Evolutionary conservation across 2,797 vertebrate species (phyloP).

Genomic region (Halcyon leucocephala): DNA sequence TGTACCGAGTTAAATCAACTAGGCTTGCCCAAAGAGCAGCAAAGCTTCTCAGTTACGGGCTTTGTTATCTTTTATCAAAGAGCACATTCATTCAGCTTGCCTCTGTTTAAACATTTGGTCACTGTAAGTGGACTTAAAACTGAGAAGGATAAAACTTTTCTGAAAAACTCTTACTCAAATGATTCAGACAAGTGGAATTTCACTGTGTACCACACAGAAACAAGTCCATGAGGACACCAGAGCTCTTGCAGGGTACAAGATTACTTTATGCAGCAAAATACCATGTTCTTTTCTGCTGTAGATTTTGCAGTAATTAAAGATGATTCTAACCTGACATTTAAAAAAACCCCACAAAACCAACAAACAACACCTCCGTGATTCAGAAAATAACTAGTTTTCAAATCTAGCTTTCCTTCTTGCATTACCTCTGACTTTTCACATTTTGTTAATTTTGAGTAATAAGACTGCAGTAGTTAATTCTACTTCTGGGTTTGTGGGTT

Average conservation of each 20-base stretch:
- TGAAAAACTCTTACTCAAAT: conserved; percentile 46
- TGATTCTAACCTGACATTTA: background rate
- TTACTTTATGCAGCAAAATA: background rate
- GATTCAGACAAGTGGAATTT: conserved; percentile 45
- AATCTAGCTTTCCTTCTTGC: background rate
- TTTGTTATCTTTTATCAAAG: conserved; percentile 73
- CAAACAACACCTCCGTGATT: background rate
- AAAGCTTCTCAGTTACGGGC: conserved; percentile 53
- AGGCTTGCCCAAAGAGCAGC: conserved; percentile 9
- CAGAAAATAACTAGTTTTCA: background rate
- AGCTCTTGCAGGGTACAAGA: background rate
- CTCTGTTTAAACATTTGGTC: conserved; percentile 60
- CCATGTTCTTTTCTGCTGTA: background rate
- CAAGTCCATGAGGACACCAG: background rate
- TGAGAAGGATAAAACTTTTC: conserved; percentile 60
- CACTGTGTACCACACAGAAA: conserved; percentile 2
- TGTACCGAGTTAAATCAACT: conserved; percentile 50
- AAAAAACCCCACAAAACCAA: background rate
- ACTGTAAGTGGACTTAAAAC: conserved; percentile 57
- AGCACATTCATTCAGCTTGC: conserved; percentile 61
- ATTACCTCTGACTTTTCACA: background rate
- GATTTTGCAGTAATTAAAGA: background rate
- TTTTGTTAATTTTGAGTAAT: background rate
- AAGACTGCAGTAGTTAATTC: background rate
- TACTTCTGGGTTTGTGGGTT: background rate